Evolutionary conservation across 2,113 vertebrate species (phyloP).

Genomic region (Raja brachyura): DNA sequence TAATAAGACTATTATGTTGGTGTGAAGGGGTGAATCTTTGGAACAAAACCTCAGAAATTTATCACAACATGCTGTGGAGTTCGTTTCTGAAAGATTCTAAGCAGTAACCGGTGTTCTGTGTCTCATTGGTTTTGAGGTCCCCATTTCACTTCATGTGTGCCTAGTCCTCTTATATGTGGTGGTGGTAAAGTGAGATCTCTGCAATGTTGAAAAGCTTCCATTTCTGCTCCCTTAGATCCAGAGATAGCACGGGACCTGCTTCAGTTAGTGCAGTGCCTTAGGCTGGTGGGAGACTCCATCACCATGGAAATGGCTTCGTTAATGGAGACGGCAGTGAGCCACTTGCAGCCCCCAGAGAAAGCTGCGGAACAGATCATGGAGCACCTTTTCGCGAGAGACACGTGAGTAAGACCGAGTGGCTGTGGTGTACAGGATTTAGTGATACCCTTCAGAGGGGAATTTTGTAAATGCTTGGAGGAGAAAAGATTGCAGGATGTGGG

Average conservation of each 20-base stretch:
- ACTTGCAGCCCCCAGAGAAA: constrained; percentile 77
- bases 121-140: neutral
- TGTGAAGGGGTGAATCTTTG: too few species aligned
- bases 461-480: too few species aligned
- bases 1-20: too few species aligned
- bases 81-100: neutral
- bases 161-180: neutral
- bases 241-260: constrained; percentile 74
- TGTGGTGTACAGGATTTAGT: too few species aligned
- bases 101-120: neutral
- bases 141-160: neutral
- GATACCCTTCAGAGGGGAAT: too few species aligned
- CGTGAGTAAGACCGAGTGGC: constrained; percentile 54
- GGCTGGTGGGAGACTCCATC: constrained; percentile 71
- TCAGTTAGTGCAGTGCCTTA: constrained; percentile 83
- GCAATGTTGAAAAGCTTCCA: neutral
- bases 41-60: too few species aligned
- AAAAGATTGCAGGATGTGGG: too few species aligned
- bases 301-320: constrained; percentile 72
- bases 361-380: constrained; percentile 81
- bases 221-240: constrained; percentile 59
- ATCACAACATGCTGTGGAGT: too few species aligned
- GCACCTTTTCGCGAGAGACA: constrained; percentile 76
- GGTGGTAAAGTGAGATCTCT: neutral
- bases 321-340: constrained; percentile 84